These are phyloP conservation scores for Drosophila nebulosa DNA, from an alignment of 1,140 invertebrate species.

Conservation along the genomic window DNA sequence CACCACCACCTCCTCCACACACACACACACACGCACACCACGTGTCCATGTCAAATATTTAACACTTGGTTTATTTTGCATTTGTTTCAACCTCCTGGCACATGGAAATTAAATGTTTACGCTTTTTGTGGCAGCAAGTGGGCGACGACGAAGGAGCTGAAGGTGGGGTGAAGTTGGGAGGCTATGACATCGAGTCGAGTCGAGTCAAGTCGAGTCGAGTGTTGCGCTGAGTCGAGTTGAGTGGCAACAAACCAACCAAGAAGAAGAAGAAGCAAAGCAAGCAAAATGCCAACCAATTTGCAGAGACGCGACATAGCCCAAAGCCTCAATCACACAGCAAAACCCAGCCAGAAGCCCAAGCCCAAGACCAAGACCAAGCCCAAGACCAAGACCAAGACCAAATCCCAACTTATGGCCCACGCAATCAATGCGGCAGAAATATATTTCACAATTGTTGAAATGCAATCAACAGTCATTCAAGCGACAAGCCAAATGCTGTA, in stretches of 20 bases:
- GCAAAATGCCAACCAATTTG: constrained; percentile 54
- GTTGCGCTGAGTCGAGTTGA: constrained; percentile 21
- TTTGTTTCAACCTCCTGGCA: constrained; percentile 48
- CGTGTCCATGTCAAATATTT: constrained; percentile 71
- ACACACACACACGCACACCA: neutral
- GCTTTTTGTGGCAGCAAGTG: constrained; percentile 74
- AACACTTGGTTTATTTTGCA: constrained; percentile 74
- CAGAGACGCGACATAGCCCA: neutral
- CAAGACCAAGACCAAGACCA: neutral
- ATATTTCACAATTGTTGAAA: constrained; percentile 56
- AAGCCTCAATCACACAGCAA: neutral
- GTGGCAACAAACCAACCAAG: neutral
- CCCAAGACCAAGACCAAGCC: neutral
- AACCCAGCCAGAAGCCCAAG: neutral
- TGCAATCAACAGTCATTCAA: constrained; percentile 65
- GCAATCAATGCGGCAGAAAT: constrained; percentile 53
- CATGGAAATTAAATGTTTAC: constrained; percentile 78
- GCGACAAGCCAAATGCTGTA: constrained; percentile 54
- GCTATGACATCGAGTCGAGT: constrained; percentile 27
- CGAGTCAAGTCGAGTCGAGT: constrained; percentile 22
- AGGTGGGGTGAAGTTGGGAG: no score
- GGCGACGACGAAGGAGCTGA: constrained; percentile 23
- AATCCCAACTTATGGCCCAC: constrained; percentile 33
- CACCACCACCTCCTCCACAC: neutral
- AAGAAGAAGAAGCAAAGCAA: constrained; percentile 11